A percentile compares a stretch with the other conserved stretches of the same genome.
phyloP scores from a whole-genome alignment of 2,888 invertebrate species.

The Ophioninae sp. region DNA sequence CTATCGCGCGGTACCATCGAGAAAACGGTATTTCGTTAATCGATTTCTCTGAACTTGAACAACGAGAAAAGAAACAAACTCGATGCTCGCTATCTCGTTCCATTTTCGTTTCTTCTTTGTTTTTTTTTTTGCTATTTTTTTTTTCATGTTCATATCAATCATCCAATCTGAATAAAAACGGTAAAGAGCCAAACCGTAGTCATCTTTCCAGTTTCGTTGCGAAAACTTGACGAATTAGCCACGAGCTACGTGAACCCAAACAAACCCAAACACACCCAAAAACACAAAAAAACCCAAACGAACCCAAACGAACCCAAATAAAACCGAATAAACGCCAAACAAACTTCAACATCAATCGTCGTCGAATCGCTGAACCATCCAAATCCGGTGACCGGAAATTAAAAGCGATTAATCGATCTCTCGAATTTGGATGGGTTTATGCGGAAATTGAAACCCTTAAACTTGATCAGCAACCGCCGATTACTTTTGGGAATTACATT shows the following conservation, averaged over 20 bases:
- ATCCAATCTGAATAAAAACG: background rate
- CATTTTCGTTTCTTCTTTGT: background rate
- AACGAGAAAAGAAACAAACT: background rate
- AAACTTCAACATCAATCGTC: background rate
- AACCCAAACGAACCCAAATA: too few relatives aligned
- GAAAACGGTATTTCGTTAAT: background rate
- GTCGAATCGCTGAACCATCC: background rate
- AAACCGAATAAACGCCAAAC: too few relatives aligned
- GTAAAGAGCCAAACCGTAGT: background rate
- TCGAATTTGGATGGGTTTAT: background rate
- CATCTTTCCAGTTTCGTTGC: background rate
- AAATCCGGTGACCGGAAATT: background rate
- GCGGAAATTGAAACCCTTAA: background rate
- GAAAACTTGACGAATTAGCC: background rate
- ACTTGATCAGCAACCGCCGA: background rate
- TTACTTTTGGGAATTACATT: background rate
- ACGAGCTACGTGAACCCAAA: too few relatives aligned
- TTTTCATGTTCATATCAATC: background rate
- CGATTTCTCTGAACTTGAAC: slow-evolving; percentile 10
- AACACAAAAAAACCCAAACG: too few relatives aligned
- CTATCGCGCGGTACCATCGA: slow-evolving; percentile 1
- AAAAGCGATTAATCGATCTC: background rate
- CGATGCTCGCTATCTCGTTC: background rate
- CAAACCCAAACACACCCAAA: too few relatives aligned
- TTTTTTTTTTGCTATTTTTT: background rate